Evolutionary conservation across 2,888 invertebrate species (phyloP).

Genomic region (Tridacna gigas): DNA sequence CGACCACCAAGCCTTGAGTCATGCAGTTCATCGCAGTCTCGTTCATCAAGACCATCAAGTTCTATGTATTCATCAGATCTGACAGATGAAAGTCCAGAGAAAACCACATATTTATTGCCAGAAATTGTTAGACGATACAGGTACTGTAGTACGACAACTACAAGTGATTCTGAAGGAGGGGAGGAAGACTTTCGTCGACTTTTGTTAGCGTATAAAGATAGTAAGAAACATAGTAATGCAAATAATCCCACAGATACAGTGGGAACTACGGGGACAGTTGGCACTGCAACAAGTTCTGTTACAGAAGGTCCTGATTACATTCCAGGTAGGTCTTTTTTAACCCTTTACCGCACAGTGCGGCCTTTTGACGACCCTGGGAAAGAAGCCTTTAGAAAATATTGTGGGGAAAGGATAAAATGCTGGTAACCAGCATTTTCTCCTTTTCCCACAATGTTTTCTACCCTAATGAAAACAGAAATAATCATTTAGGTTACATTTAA

Average conservation of each 20-base stretch:
- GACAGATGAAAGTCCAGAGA: slow-evolving; percentile 74
- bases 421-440: background rate
- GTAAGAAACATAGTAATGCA: slow-evolving; percentile 53
- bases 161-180: slow-evolving; percentile 69
- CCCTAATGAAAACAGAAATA: no score
- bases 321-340: slow-evolving; percentile 28
- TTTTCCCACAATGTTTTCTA: background rate
- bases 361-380: background rate
- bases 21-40: slow-evolving; percentile 61
- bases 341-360: background rate
- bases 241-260: slow-evolving; percentile 21
- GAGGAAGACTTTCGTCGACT: slow-evolving; percentile 62
- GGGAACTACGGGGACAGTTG: slow-evolving; percentile 13
- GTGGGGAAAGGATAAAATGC: background rate
- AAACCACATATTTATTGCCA: slow-evolving; percentile 66
- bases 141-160: slow-evolving; percentile 64
- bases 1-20: slow-evolving; percentile 67
- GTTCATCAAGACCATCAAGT: slow-evolving; percentile 73
- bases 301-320: slow-evolving; percentile 70
- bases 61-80: slow-evolving; percentile 78
- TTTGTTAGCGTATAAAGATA: slow-evolving; percentile 63
- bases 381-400: background rate
- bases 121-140: slow-evolving; percentile 65
- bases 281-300: slow-evolving; percentile 39
- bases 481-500: no score